phyloP scores from a whole-genome alignment of 2,888 invertebrate species.

The Amblyteles armatorius region DNA sequence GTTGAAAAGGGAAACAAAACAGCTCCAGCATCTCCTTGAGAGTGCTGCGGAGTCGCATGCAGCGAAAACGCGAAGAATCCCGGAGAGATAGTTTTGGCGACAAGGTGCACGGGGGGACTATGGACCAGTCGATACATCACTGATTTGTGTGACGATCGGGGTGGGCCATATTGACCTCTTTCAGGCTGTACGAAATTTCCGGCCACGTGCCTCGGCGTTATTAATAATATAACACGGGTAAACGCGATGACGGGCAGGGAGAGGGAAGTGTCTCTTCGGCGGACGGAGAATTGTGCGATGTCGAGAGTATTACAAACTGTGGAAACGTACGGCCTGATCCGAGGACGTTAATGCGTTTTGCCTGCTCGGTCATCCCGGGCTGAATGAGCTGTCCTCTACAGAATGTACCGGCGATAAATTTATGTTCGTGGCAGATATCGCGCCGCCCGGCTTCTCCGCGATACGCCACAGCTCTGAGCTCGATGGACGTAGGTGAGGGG shows the following conservation, averaged over 20 bases:
- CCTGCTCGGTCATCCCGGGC: constrained; percentile 9
- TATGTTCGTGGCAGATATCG: constrained; percentile 52
- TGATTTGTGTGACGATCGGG: too few species aligned
- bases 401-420: constrained; percentile 41
- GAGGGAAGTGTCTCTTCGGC: background rate
- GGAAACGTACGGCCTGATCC: constrained; percentile 3
- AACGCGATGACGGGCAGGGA: background rate
- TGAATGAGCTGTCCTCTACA: constrained; percentile 41
- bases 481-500: background rate
- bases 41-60: background rate
- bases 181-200: background rate
- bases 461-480: constrained; percentile 42
- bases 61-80: too few species aligned
- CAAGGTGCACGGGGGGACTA: too few species aligned
- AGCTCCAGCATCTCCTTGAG: background rate
- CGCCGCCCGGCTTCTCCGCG: constrained; percentile 31
- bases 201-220: background rate
- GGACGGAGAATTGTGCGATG: background rate
- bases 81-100: too few species aligned
- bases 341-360: constrained; percentile 11
- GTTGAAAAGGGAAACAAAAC: background rate
- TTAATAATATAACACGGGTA: background rate
- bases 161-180: too few species aligned
- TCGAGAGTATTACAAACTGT: background rate
- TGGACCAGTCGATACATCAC: too few species aligned